Evolutionary conservation across 1,140 invertebrate species (phyloP).

Genomic region (Brachystomella parvula): DNA sequence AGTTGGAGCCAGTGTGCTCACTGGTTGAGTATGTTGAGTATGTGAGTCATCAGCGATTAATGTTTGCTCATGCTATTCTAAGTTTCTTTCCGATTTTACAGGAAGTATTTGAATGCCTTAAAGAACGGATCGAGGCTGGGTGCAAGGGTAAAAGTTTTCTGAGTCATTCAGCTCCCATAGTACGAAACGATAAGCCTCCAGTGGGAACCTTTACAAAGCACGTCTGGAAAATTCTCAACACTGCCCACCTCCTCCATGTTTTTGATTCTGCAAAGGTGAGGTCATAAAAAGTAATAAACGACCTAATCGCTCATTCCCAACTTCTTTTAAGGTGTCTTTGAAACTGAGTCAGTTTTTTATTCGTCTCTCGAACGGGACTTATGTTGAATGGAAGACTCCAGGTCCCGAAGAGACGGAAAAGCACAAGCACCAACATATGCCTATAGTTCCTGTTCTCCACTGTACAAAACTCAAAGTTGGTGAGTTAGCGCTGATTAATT

Average conservation of each 20-base stretch:
- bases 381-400: slow-evolving; percentile 49
- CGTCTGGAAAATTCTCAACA: slow-evolving; percentile 65
- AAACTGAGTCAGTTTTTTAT: slow-evolving; percentile 60
- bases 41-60: no score
- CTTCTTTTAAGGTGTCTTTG: slow-evolving; percentile 50
- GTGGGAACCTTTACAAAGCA: slow-evolving; percentile 64
- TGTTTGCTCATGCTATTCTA: no score
- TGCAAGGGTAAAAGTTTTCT: slow-evolving; percentile 60
- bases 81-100: no score
- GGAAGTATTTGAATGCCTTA: slow-evolving; percentile 61
- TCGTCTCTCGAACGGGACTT: slow-evolving; percentile 58
- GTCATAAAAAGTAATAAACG: slow-evolving; percentile 8
- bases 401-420: slow-evolving; percentile 41
- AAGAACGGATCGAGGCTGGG: slow-evolving; percentile 56
- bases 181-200: slow-evolving; percentile 55
- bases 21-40: no score
- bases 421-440: slow-evolving; percentile 43
- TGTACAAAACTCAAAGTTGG: slow-evolving; percentile 66
- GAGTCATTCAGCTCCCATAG: slow-evolving; percentile 52
- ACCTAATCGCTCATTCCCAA: background rate
- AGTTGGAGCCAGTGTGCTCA: no score
- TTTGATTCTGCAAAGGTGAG: slow-evolving; percentile 61
- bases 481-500: slow-evolving; percentile 41
- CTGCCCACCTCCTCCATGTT: slow-evolving; percentile 64
- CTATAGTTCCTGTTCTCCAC: slow-evolving; percentile 57